These are phyloP conservation scores for Aphelenchoides besseyi DNA, from an alignment of 1,140 invertebrate genomes.

Conservation along the genomic window DNA sequence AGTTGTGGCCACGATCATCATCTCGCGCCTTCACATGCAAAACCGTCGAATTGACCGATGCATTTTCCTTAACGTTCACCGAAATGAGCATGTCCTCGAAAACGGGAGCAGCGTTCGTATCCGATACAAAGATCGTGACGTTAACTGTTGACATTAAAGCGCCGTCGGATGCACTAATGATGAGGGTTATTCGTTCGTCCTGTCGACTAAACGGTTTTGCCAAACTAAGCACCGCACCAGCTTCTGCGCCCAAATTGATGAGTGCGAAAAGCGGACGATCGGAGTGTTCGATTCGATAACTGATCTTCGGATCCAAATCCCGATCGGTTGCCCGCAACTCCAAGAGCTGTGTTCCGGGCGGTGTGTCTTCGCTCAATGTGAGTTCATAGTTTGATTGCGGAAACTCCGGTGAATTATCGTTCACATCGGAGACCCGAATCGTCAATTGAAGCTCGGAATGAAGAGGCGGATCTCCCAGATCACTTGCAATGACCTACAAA, in stretches of 20 bases:
- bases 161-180: not conserved
- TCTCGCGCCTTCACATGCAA: constrained; percentile 49
- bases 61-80: constrained; percentile 53
- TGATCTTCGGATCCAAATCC: constrained; percentile 53
- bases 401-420: constrained; percentile 88
- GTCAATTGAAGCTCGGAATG: constrained; percentile 69
- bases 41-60: constrained; percentile 53
- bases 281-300: constrained; percentile 49
- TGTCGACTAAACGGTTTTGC: constrained; percentile 34
- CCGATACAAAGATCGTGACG: constrained; percentile 84
- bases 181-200: constrained; percentile 41
- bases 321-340: constrained; percentile 46
- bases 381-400: constrained; percentile 64
- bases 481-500: constrained; percentile 52
- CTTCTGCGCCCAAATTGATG: constrained; percentile 42
- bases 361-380: constrained; percentile 49
- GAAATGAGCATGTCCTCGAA: constrained; percentile 75
- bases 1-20: constrained; percentile 53
- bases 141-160: constrained; percentile 65
- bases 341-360: constrained; percentile 51
- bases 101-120: constrained; percentile 89
- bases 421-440: constrained; percentile 82
- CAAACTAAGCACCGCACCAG: constrained; percentile 50
- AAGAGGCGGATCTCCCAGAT: constrained; percentile 53
- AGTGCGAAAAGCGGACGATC: constrained; percentile 43